Evolutionary conservation across 2,888 invertebrate genomes (phyloP), one percentile per base, ranked within the genome.

Genomic region (Drosophila niveifrons): DNA sequence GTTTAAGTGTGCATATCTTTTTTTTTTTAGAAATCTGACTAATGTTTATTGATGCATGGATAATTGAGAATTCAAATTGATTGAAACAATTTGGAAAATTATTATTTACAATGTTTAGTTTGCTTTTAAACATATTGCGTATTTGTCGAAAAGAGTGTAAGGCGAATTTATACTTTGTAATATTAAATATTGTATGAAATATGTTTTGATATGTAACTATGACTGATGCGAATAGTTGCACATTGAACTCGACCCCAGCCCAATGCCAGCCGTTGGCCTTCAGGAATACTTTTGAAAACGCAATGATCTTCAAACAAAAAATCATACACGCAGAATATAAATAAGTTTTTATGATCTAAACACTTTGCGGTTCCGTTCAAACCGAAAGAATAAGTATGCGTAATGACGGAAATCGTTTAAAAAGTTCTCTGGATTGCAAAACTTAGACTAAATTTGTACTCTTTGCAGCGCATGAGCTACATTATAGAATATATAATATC

Each of bases 211-310:
- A 41, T 52, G 18, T 64, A 72, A 62, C 36, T 63, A 70, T 69
- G 76, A 66, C 57, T 56, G 51, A 74, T 67, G 43, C 28, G 39
- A 39, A 36, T 50, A 51, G 46, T 50, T 72, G 72, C 75, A 78
- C 86, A 88, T 82, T 81, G 85, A 89, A 88, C 88, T 84, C 88
- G 82, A 84, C 88, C 89, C 64, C 82, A 68, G 36, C n/a, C 65
- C 80, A 82, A 83, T 84, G 89, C 68, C 83, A 82, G 64, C 34
- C 62, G 58, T 44, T 75, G 89, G 83, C 89, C 88, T 88, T 88
- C 79, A 79, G 10, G 53, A 51, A 68, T 51, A 46, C 46, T 69
- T 52, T 63, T 56, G 43, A 68, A 72, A 66, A 71, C 72, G 75
- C 57, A 81, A 72, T 67, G 75, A 66, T 87, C 82, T 84, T 87